These are phyloP conservation scores for Hedychridium roseum DNA, from an alignment of 2,888 invertebrate genomes.

Conservation along the genomic window DNA sequence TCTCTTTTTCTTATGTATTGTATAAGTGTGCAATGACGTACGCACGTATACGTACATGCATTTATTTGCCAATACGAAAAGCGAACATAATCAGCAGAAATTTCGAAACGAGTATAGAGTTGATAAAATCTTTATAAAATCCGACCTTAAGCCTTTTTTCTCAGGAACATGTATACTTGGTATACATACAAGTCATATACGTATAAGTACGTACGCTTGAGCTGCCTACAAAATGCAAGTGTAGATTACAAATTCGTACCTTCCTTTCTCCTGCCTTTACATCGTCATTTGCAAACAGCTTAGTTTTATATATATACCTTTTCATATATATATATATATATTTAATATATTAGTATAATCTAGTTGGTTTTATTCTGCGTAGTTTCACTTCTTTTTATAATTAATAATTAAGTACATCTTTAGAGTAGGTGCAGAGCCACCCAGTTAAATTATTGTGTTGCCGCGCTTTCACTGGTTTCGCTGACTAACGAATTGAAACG, in stretches of 20 bases:
- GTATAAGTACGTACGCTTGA: slow-evolving; percentile 46
- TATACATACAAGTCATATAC: slow-evolving; percentile 35
- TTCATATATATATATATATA: slow-evolving; percentile 37
- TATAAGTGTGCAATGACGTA: too few relatives aligned
- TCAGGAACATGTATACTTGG: too few relatives aligned
- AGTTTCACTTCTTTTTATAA: slow-evolving; percentile 31
- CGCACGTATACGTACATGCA: too few relatives aligned
- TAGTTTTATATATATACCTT: slow-evolving; percentile 48
- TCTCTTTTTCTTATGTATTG: slow-evolving; percentile 7
- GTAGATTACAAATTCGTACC: slow-evolving; percentile 51
- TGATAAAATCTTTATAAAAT: too few relatives aligned
- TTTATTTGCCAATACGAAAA: too few relatives aligned
- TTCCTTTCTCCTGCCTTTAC: slow-evolving; percentile 21
- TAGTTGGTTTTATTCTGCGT: slow-evolving; percentile 41
- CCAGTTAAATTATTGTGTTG: slow-evolving; percentile 36
- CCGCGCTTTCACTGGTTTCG: slow-evolving; percentile 14
- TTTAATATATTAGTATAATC: slow-evolving; percentile 45
- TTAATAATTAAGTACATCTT: slow-evolving; percentile 56
- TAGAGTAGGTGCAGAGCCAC: slow-evolving; percentile 42
- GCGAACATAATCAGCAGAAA: too few relatives aligned
- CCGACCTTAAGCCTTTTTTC: too few relatives aligned
- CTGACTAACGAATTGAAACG: slow-evolving; percentile 15
- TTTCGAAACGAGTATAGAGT: too few relatives aligned
- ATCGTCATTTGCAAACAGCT: slow-evolving; percentile 51
- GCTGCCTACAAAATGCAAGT: slow-evolving; percentile 55